phyloP scores from a whole-genome alignment of 2,888 invertebrate species.

The Xestia rhomboidea region DNA sequence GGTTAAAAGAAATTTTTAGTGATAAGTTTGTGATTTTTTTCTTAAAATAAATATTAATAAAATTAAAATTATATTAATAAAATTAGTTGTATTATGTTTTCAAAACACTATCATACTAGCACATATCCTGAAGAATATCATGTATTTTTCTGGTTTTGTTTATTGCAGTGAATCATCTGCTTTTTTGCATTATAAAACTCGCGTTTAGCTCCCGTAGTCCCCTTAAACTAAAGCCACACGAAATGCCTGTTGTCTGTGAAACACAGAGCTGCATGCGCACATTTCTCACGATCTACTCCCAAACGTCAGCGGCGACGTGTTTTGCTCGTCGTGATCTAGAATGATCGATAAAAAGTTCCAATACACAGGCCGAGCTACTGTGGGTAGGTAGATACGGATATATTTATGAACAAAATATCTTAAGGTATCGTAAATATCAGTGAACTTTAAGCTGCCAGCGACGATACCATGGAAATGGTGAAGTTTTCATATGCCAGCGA shows the following conservation, averaged over 20 bases:
- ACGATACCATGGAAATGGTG: background rate
- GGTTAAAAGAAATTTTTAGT: no score
- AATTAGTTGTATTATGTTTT: no score
- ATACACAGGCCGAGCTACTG: slow-evolving; percentile 13
- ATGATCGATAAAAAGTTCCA: slow-evolving; percentile 71
- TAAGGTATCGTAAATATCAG: background rate
- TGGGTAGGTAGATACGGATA: background rate
- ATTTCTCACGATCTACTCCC: slow-evolving; percentile 80
- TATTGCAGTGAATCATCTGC: no score
- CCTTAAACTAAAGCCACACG: slow-evolving; percentile 3
- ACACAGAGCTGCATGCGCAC: slow-evolving; percentile 61
- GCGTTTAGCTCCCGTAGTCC: no score
- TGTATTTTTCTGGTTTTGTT: no score
- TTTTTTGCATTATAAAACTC: no score
- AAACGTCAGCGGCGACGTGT: slow-evolving; percentile 67
- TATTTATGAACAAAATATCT: background rate
- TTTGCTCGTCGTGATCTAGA: slow-evolving; percentile 76
- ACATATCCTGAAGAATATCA: no score
- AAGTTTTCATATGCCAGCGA: background rate
- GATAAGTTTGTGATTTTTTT: no score
- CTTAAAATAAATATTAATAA: no score
- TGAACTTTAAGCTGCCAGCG: background rate
- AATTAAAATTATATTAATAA: no score
- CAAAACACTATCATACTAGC: no score
- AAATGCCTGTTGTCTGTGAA: slow-evolving; percentile 42